Percentiles rank a stretch among this genome's conserved stretches.
These are phyloP conservation scores for Spinus pinus DNA, from an alignment of 2,797 vertebrate species.

Conservation along the genomic window DNA sequence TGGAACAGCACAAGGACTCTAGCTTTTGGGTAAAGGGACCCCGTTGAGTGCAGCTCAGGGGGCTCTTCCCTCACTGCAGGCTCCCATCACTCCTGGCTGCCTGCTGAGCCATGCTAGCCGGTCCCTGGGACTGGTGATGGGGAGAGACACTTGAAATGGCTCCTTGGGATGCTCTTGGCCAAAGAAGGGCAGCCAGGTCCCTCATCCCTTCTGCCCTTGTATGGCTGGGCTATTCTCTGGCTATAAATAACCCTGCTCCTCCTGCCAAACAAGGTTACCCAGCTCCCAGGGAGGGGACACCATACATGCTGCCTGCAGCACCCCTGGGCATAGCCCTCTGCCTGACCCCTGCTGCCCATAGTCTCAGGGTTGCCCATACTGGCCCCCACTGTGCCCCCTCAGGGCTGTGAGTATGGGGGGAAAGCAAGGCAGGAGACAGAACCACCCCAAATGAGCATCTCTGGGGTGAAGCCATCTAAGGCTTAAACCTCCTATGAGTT, in stretches of 20 bases:
- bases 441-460: neutral
- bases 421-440: neutral
- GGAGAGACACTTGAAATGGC: neutral
- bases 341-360: neutral
- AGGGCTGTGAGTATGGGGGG: neutral
- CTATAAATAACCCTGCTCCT: conserved; percentile 51
- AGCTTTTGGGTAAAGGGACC: neutral
- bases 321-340: rapidly evolving
- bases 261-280: conserved; percentile 13
- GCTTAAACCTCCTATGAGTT: neutral
- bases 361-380: rapidly evolving
- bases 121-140: neutral
- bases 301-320: neutral
- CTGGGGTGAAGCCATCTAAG: neutral
- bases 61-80: neutral
- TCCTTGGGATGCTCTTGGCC: neutral
- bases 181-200: conserved; percentile 34
- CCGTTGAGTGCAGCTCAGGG: neutral
- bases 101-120: neutral
- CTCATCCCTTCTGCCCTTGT: conserved; percentile 43
- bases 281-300: neutral
- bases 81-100: neutral
- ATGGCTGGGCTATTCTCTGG: conserved; percentile 10
- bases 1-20: neutral
- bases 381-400: rapidly evolving